Percentiles rank a stretch among this genome's conserved stretches.
phyloP scores from a whole-genome alignment of 2,888 invertebrate genomes.

The Anoplius nigerrimus region DNA sequence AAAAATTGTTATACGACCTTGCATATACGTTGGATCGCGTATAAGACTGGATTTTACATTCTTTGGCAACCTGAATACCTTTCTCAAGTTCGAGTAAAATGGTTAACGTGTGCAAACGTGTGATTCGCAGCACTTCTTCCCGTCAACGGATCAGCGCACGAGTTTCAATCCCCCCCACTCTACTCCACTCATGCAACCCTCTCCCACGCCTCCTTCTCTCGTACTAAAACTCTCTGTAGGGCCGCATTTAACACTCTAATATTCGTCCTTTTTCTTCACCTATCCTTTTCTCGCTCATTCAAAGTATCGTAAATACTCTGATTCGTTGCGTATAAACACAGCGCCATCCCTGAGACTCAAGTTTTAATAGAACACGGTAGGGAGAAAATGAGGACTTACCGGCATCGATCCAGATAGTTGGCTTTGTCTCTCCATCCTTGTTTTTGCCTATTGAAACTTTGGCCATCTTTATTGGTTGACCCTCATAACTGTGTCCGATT shows the following conservation, averaged over 20 bases:
- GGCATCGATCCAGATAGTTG: constrained; percentile 88
- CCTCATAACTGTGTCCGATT: constrained; percentile 85
- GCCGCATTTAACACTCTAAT: neutral
- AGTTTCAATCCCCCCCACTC: no score
- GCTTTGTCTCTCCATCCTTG: constrained; percentile 76
- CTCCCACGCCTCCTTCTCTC: no score
- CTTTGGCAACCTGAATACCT: neutral
- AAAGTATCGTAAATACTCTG: neutral
- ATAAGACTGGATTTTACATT: neutral
- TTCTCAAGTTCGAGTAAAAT: neutral
- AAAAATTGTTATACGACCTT: no score
- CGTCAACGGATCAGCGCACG: neutral
- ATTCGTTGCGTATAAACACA: neutral
- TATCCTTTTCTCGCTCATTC: neutral
- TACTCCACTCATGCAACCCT: no score
- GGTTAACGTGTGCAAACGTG: neutral
- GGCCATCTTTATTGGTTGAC: constrained; percentile 82
- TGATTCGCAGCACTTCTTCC: neutral
- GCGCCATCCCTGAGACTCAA: neutral
- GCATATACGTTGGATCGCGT: no score
- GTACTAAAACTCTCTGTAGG: no score
- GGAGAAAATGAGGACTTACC: constrained; percentile 73
- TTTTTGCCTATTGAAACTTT: constrained; percentile 79
- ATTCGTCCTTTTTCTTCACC: neutral
- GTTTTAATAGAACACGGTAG: neutral